Conservation (phyloP, 1,140 invertebrate species). For the Drusus annulatus region DNA sequence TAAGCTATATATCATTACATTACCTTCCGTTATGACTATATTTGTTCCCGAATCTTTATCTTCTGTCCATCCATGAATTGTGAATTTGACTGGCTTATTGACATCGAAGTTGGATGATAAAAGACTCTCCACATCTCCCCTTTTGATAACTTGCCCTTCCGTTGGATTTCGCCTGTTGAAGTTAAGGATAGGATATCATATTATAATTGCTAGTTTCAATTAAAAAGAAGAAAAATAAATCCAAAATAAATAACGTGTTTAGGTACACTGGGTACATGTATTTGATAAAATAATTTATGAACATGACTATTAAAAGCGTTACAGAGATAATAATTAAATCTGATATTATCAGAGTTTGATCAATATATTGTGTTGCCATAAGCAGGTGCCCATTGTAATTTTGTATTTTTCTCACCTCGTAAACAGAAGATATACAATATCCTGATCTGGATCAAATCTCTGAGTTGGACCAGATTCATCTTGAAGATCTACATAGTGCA, state of each 20-base stretch:
- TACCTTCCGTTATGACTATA: conserved; percentile 16
- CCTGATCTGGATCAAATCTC: conserved; percentile 4
- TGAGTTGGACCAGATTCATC: not conserved
- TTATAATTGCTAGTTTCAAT: no score
- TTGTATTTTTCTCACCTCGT: conserved; percentile 61
- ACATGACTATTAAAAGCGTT: no score
- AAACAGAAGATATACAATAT: conserved; percentile 60
- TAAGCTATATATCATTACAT: no score
- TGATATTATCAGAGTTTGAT: no score
- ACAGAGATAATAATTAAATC: no score
- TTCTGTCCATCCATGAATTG: conserved; percentile 51
- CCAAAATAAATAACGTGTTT: no score
- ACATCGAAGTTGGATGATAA: conserved; percentile 63
- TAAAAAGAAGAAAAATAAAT: no score
- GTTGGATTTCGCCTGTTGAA: conserved; percentile 48
- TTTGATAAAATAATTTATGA: no score
- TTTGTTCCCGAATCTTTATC: conserved; percentile 11
- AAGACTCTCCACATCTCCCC: conserved; percentile 54
- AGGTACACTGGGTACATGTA: no score
- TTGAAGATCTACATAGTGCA: conserved; percentile 23
- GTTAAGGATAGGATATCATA: no score
- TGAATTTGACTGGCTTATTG: conserved; percentile 61
- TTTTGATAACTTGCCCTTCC: conserved; percentile 52
- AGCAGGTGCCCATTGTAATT: not conserved
- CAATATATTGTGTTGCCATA: not conserved